Conservation (phyloP, 1,140 invertebrate species). For the Drosophila jambulina region DNA sequence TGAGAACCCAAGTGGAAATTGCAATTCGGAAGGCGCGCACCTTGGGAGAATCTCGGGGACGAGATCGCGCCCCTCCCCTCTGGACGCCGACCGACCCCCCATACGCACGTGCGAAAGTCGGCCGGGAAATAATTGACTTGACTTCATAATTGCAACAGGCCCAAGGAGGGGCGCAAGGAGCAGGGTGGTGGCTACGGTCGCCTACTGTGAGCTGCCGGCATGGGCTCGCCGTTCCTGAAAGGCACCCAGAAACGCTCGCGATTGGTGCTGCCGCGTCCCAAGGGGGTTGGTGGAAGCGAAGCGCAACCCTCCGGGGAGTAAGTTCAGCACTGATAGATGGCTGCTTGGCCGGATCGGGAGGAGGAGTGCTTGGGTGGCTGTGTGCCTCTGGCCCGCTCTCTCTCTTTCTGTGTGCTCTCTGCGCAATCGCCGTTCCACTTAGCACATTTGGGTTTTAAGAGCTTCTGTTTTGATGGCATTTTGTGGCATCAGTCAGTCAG, state of each 20-base stretch:
- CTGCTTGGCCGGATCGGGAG: conserved; percentile 19
- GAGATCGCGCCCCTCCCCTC: conserved; percentile 44
- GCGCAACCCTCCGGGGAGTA: conserved; percentile 74
- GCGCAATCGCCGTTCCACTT: conserved; percentile 36
- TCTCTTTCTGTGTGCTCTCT: background rate
- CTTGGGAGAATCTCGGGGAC: conserved; percentile 29
- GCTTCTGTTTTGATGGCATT: conserved; percentile 63
- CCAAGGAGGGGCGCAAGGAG: background rate
- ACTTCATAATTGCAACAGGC: conserved; percentile 76
- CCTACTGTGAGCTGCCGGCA: conserved; percentile 67
- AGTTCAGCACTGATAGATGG: conserved; percentile 45
- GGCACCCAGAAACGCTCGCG: conserved; percentile 63
- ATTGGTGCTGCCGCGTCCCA: conserved; percentile 72
- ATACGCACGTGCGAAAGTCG: conserved; percentile 79
- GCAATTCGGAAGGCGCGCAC: conserved; percentile 37
- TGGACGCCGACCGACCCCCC: conserved; percentile 64
- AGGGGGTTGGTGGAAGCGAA: conserved; percentile 56
- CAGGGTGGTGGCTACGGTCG: conserved; percentile 27
- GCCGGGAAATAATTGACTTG: conserved; percentile 75
- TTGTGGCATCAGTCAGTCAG: conserved; percentile 70
- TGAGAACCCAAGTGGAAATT: conserved; percentile 74
- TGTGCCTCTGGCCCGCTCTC: background rate
- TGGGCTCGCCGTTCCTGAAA: conserved; percentile 40
- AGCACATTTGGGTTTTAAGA: conserved; percentile 69
- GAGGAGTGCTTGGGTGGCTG: conserved; percentile 62